Percentiles rank a stretch among this genome's conserved stretches.
phyloP scores from a whole-genome alignment of 1,140 invertebrate genomes.

The Drusus annulatus region DNA sequence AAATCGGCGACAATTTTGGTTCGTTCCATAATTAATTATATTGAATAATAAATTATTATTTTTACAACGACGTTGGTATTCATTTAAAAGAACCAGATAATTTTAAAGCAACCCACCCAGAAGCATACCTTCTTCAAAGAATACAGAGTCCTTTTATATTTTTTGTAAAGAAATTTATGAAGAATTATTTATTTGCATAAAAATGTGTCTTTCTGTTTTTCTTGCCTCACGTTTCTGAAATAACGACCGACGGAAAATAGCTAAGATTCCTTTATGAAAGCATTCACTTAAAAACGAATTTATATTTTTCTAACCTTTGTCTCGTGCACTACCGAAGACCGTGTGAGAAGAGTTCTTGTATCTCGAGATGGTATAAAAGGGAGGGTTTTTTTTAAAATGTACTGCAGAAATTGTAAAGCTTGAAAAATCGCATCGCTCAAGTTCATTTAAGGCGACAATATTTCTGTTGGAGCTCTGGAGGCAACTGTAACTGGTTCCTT shows the following conservation, averaged over 20 bases:
- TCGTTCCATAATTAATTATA: too few species aligned
- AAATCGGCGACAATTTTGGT: too few species aligned
- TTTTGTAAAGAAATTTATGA: too few species aligned
- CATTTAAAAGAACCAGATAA: too few species aligned
- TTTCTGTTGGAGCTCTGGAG: conserved; percentile 36
- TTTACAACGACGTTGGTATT: too few species aligned
- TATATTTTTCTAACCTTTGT: background rate
- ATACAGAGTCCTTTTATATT: too few species aligned
- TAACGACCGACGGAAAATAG: background rate
- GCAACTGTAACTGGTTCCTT: conserved; percentile 2
- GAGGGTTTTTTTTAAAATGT: conserved; percentile 2
- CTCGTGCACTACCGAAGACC: background rate
- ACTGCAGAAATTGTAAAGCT: conserved; percentile 34
- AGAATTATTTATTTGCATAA: too few species aligned
- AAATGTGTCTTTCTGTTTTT: background rate
- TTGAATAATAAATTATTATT: too few species aligned
- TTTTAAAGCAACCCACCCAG: too few species aligned
- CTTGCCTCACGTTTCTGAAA: background rate
- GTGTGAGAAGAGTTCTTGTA: background rate
- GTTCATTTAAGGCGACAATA: conserved; percentile 50
- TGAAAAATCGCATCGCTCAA: conserved; percentile 49
- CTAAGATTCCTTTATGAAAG: background rate
- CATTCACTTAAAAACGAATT: background rate
- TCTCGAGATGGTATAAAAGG: background rate
- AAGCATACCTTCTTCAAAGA: too few species aligned